phyloP scores from a whole-genome alignment of 2,888 invertebrate species.

The Polydrusus cervinus region DNA sequence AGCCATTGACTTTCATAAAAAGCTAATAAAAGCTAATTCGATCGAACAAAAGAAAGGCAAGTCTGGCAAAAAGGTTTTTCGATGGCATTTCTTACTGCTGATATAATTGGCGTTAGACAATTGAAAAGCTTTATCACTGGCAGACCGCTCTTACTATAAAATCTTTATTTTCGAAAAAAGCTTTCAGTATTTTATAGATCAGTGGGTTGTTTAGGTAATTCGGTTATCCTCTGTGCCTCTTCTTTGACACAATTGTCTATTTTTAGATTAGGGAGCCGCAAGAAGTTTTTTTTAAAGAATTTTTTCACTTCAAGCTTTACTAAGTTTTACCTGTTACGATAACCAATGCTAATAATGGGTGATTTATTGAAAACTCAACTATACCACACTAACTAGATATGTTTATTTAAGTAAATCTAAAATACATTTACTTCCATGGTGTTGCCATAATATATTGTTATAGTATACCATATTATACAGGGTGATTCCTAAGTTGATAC shows the following conservation, averaged over 20 bases:
- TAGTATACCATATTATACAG: too few species aligned
- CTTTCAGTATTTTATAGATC: background rate
- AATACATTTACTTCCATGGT: too few species aligned
- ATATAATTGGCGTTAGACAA: slow-evolving; percentile 11
- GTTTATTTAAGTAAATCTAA: too few species aligned
- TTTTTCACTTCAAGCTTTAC: too few species aligned
- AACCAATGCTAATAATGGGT: too few species aligned
- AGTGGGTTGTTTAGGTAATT: background rate
- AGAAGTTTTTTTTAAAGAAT: too few species aligned
- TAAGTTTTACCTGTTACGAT: too few species aligned
- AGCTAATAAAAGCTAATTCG: slow-evolving; percentile 1
- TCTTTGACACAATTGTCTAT: background rate
- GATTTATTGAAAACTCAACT: too few species aligned
- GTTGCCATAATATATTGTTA: too few species aligned
- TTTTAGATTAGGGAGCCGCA: too few species aligned
- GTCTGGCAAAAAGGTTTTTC: background rate
- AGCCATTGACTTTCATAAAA: background rate
- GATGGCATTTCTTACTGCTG: slow-evolving; percentile 5
- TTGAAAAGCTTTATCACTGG: slow-evolving; percentile 5
- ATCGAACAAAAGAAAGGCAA: slow-evolving; percentile 2
- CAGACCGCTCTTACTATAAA: background rate
- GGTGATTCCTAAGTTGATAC: too few species aligned
- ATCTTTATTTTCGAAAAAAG: slow-evolving; percentile 2
- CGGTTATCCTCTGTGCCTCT: background rate
- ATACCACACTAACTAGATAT: too few species aligned